Evolutionary conservation across 2,888 invertebrate genomes (phyloP).

Genomic region (Pristionchus japonicus): DNA sequence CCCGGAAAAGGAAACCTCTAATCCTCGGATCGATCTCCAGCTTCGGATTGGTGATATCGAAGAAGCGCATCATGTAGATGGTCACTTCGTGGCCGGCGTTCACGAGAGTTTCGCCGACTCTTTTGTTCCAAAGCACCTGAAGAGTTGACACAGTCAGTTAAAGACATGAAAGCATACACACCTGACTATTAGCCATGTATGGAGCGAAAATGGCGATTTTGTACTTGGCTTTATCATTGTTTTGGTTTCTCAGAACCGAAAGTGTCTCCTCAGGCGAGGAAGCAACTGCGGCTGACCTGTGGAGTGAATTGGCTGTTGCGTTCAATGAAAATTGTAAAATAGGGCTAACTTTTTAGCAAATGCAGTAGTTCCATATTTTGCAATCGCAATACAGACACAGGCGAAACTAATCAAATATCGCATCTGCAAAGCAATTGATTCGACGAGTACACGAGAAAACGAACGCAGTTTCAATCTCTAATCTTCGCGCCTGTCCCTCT

Average conservation of each 20-base stretch:
- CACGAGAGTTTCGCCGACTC: constrained; percentile 59
- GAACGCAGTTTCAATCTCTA: background rate
- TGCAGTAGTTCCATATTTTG: too few relatives aligned
- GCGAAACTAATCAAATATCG: too few relatives aligned
- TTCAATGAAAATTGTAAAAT: too few relatives aligned
- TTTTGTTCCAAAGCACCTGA: constrained; percentile 60
- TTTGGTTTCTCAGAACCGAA: background rate
- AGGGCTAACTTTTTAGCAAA: too few relatives aligned
- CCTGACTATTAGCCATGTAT: constrained; percentile 62
- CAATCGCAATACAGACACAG: too few relatives aligned
- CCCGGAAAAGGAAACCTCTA: constrained; percentile 38
- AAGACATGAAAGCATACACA: background rate
- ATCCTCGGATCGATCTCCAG: constrained; percentile 52
- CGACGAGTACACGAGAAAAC: too few relatives aligned
- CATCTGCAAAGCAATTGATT: too few relatives aligned
- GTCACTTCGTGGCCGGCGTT: constrained; percentile 66
- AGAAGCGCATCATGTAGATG: constrained; percentile 54
- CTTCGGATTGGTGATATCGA: constrained; percentile 40
- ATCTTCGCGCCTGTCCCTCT: background rate
- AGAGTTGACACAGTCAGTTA: too few relatives aligned
- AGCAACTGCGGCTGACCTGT: background rate
- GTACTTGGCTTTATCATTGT: constrained; percentile 31
- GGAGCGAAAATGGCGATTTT: constrained; percentile 61
- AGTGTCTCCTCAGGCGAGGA: background rate
- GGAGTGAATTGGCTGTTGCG: too few relatives aligned